phyloP scores from a whole-genome alignment of 2,113 vertebrate species.

The Hydropotes inermis region DNA sequence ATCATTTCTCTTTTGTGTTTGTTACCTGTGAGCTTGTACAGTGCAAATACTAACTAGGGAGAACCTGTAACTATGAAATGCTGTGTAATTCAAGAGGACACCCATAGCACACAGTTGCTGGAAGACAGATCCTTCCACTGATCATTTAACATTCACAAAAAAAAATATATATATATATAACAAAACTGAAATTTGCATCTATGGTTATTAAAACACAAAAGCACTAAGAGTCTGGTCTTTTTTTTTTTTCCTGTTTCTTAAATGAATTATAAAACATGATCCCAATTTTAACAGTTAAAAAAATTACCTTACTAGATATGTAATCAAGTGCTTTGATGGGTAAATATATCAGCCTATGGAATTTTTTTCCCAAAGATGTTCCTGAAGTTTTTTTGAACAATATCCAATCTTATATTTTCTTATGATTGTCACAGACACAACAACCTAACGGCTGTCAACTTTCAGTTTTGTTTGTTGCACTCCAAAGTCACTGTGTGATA shows the following conservation, averaged over 20 bases:
- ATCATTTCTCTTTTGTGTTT: slow-evolving; percentile 54
- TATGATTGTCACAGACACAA: slow-evolving; percentile 29
- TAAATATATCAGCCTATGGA: not conserved
- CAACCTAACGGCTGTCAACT: slow-evolving; percentile 38
- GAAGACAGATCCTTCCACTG: slow-evolving; percentile 56
- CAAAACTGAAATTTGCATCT: slow-evolving; percentile 77
- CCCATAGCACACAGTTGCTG: slow-evolving; percentile 63
- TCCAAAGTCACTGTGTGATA: slow-evolving; percentile 61
- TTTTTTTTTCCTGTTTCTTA: not conserved
- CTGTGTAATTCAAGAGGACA: slow-evolving; percentile 65
- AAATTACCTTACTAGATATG: not conserved
- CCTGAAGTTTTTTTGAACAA: not conserved
- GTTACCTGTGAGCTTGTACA: slow-evolving; percentile 71
- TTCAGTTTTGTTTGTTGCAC: slow-evolving; percentile 78
- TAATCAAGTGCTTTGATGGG: not conserved
- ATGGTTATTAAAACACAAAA: slow-evolving; percentile 10
- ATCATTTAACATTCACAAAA: slow-evolving; percentile 61
- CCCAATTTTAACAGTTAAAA: slow-evolving; percentile 22
- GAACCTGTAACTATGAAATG: slow-evolving; percentile 68
- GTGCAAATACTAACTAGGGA: slow-evolving; percentile 75
- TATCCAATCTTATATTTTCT: not conserved
- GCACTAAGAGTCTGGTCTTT: not conserved
- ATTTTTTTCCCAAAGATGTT: not conserved
- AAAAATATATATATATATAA: slow-evolving; percentile 56
- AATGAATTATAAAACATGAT: not conserved